Evolutionary conservation across 2,113 vertebrate species (phyloP), one percentile per base, ranked within the genome.

Genomic region (Ageneiosus marmoratus): DNA sequence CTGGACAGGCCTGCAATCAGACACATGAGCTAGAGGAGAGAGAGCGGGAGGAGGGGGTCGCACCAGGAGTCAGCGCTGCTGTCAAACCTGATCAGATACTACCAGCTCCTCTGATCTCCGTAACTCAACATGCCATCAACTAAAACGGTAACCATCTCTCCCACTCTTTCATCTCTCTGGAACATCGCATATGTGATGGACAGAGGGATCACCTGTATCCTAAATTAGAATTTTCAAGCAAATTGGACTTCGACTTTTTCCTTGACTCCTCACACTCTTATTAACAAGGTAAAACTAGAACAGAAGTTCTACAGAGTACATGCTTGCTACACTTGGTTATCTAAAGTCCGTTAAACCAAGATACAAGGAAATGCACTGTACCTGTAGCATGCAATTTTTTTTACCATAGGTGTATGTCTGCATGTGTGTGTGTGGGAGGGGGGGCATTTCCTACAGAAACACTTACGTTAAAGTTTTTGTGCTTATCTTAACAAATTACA

Each of bases 1-100:
- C 77, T 74, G 90, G 92, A 93, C 91, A 91, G 89, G 90, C 84
- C 41, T 90, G 92, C 92, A 94, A 93, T 94, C 93, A 94, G 91
- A 87, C 83, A 83, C 65, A 87, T 87, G 89, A 87, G 85, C 86
- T 78, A 84, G 85, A 81, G 86, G 76, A 86, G 82, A 80, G 58
- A 79, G 73, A 79, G 75, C n/a, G 56, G 72, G 34, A 70, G 46
- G 72, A 74, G 60, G 83, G 50, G 82, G 67, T 83, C 82, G 87
- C 88, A 90, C 90, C 91, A 84, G 12, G 74, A 89, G 91, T 91
- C 91, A 89, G 70, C 80, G 86, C 88, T 88, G 89, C 89, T 92
- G 93, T 90, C 91, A 92, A 82, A 88, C 85, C 88, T 90, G 89
- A 92, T 94, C 84, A 73, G 46, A 75, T 83, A 88, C n/a, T 85